These are phyloP conservation scores for Eupithecia inturbata DNA, from an alignment of 2,888 invertebrate genomes.

Conservation along the genomic window DNA sequence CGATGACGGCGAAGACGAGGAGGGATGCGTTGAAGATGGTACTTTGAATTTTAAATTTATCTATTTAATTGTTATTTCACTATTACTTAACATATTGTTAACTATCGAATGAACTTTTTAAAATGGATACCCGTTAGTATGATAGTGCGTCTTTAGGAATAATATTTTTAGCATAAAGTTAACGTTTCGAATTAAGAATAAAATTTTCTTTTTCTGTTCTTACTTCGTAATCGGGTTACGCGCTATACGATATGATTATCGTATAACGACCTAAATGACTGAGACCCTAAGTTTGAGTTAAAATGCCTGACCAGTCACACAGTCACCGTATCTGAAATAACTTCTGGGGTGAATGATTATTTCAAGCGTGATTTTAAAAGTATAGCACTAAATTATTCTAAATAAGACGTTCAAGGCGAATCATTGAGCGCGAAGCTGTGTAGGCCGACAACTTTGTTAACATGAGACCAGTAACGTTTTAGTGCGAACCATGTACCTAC, in stretches of 20 bases:
- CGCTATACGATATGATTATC: background rate
- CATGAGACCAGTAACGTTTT: background rate
- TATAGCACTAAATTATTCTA: background rate
- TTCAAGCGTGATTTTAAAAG: background rate
- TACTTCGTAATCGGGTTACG: background rate
- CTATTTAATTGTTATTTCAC: background rate
- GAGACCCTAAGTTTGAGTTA: background rate
- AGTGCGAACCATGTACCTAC: background rate
- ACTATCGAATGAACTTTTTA: background rate
- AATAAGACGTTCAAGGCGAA: conserved; percentile 3
- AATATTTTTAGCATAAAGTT: background rate
- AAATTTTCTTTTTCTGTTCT: background rate
- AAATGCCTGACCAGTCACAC: no score
- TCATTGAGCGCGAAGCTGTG: background rate
- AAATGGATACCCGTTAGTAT: background rate
- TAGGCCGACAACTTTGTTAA: conserved; percentile 1
- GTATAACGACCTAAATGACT: background rate
- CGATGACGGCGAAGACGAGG: conserved; percentile 86
- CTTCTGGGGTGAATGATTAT: background rate
- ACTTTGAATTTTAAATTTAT: conserved; percentile 1
- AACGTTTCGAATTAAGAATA: background rate
- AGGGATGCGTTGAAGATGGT: conserved; percentile 71
- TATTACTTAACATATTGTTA: background rate
- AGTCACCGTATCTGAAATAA: background rate
- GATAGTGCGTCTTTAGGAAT: background rate